phyloP scores from a whole-genome alignment of 2,888 invertebrate species.

The Phengaris alcon region DNA sequence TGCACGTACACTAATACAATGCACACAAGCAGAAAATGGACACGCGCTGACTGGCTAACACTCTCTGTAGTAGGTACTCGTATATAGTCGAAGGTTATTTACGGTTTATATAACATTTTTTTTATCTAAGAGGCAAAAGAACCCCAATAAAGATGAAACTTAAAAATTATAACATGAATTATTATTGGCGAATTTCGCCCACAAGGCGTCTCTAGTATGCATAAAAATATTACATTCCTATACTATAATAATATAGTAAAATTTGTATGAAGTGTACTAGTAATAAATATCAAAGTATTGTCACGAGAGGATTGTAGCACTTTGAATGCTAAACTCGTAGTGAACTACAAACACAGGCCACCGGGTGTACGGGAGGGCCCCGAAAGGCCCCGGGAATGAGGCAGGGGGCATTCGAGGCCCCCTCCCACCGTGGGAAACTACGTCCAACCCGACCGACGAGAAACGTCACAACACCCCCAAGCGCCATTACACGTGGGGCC shows the following conservation, averaged over 20 bases:
- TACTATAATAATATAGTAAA: conserved; percentile 37
- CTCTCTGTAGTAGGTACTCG: too few species aligned
- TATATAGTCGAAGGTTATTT: too few species aligned
- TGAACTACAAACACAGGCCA: conserved; percentile 61
- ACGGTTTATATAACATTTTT: too few species aligned
- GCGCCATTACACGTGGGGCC: not conserved
- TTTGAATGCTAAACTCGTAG: conserved; percentile 75
- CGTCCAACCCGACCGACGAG: conserved; percentile 36
- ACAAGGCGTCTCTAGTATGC: too few species aligned
- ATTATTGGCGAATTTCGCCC: too few species aligned
- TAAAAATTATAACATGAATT: not conserved
- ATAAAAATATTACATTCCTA: not conserved
- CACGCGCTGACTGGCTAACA: too few species aligned
- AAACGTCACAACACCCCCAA: conserved; percentile 21
- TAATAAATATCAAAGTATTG: conserved; percentile 75
- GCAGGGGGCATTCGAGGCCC: conserved; percentile 43
- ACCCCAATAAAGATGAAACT: too few species aligned
- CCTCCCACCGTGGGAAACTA: conserved; percentile 72
- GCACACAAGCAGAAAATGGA: too few species aligned
- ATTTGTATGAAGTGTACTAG: conserved; percentile 62
- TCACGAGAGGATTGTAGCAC: conserved; percentile 66
- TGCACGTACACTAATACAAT: too few species aligned
- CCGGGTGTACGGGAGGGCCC: conserved; percentile 8
- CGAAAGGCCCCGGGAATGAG: conserved; percentile 1
- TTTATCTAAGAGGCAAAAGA: too few species aligned